Evolutionary conservation across 2,888 invertebrate genomes (phyloP).

Genomic region (Nomada fucata): DNA sequence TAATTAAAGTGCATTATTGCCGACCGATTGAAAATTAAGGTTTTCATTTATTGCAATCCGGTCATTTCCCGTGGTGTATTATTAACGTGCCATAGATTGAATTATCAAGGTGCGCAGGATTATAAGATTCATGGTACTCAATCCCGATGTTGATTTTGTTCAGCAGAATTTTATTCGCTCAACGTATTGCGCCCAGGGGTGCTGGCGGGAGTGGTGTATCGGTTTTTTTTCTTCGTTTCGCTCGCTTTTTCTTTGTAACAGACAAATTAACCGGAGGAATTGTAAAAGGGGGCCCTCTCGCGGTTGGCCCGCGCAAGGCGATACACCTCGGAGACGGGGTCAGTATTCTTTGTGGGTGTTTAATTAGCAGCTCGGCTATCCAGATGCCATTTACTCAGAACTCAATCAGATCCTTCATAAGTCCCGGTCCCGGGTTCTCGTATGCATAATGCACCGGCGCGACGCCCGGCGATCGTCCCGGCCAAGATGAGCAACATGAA

Average conservation of each 20-base stretch:
- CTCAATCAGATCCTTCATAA: constrained; percentile 84
- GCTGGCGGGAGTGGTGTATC: not conserved
- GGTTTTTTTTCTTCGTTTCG: no score
- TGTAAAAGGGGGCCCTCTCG: not conserved
- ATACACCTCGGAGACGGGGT: constrained; percentile 42
- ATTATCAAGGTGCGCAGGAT: not conserved
- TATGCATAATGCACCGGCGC: constrained; percentile 81
- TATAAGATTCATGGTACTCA: not conserved
- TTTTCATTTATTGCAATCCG: not conserved
- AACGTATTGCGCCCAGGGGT: not conserved
- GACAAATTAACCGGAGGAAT: constrained; percentile 9
- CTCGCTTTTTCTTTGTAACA: not conserved
- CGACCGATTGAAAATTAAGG: constrained; percentile 6
- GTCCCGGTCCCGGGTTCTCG: constrained; percentile 72
- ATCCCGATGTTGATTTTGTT: not conserved
- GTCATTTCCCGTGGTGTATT: not conserved
- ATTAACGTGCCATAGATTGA: not conserved
- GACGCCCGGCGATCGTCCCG: constrained; percentile 64
- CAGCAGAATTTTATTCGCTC: not conserved
- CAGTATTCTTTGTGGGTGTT: constrained; percentile 76
- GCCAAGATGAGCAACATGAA: constrained; percentile 55
- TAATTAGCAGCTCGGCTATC: constrained; percentile 82
- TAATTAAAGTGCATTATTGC: constrained; percentile 32
- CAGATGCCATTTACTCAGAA: constrained; percentile 83
- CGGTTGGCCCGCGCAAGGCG: constrained; percentile 11